These are phyloP conservation scores for Chloropsis hardwickii DNA, from an alignment of 2,113 vertebrate species.

Conservation along the genomic window DNA sequence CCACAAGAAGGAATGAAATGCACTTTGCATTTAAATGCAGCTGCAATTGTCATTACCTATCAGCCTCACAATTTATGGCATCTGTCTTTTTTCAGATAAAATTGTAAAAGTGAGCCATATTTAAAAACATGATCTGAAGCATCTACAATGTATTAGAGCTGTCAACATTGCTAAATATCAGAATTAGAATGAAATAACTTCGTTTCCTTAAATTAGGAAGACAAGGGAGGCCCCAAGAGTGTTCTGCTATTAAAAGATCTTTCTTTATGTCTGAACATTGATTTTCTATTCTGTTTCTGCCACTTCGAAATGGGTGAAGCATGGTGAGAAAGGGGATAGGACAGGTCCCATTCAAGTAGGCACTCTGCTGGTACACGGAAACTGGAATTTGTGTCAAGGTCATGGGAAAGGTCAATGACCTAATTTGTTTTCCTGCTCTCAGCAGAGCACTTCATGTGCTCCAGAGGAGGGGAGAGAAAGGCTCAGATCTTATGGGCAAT, in stretches of 20 bases:
- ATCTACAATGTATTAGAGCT: not conserved
- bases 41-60: not conserved
- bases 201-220: constrained; percentile 14
- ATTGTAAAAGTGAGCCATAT: not conserved
- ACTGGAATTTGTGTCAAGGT: constrained; percentile 68
- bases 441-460: not conserved
- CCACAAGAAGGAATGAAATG: not conserved
- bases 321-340: constrained; percentile 23
- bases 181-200: constrained; percentile 29
- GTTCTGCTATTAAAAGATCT: constrained; percentile 4
- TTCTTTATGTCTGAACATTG: constrained; percentile 22
- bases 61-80: not conserved
- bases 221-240: not conserved
- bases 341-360: constrained; percentile 45
- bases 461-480: not conserved
- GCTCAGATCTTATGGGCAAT: not conserved
- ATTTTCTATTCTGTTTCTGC: constrained; percentile 37
- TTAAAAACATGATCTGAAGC: constrained; percentile 9
- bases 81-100: not conserved
- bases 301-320: constrained; percentile 28
- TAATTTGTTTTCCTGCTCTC: constrained; percentile 44
- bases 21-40: not conserved
- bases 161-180: constrained; percentile 43
- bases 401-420: constrained; percentile 69
- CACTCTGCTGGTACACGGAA: constrained; percentile 38